Evolutionary conservation across 2,797 vertebrate species (phyloP).

Genomic region (Pagetopsis macropterus): DNA sequence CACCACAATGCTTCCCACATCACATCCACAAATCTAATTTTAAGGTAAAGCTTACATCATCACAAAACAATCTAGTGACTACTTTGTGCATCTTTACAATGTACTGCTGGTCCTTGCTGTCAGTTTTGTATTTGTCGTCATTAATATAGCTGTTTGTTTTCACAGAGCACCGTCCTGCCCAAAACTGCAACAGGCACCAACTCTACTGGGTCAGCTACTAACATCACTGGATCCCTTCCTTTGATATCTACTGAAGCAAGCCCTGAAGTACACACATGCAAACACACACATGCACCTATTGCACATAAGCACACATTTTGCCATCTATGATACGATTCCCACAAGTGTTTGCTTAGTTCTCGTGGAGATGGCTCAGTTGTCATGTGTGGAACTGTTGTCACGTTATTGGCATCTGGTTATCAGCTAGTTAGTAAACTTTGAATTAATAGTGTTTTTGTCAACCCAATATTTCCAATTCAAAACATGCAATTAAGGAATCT

Average conservation of each 20-base stretch:
- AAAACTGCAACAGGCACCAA: constrained; percentile 41
- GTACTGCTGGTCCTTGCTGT: background rate
- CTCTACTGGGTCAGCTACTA: constrained; percentile 41
- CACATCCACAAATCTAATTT: constrained; percentile 85
- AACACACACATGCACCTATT: background rate
- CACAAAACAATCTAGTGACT: background rate
- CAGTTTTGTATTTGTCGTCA: constrained; percentile 10
- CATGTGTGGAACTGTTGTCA: too few relatives aligned
- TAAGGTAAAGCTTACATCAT: constrained; percentile 82
- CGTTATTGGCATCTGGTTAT: background rate
- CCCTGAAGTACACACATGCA: constrained; percentile 55
- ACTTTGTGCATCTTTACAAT: background rate
- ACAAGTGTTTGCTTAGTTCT: background rate
- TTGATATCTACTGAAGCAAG: constrained; percentile 35
- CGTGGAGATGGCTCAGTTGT: background rate
- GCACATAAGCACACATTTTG: constrained; percentile 6
- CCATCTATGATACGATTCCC: background rate
- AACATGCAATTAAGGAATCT: background rate
- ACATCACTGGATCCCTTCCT: constrained; percentile 31
- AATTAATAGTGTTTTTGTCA: too few relatives aligned
- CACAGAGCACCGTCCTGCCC: constrained; percentile 66
- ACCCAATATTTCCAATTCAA: too few relatives aligned
- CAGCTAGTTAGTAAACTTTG: too few relatives aligned
- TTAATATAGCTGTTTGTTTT: constrained; percentile 41
- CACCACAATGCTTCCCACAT: constrained; percentile 83